A percentile compares a stretch with the other conserved stretches of the same genome.
These are phyloP conservation scores for Antedon mediterranea DNA, from an alignment of 53 echinoderm and acorn worm species.

Conservation along the genomic window DNA sequence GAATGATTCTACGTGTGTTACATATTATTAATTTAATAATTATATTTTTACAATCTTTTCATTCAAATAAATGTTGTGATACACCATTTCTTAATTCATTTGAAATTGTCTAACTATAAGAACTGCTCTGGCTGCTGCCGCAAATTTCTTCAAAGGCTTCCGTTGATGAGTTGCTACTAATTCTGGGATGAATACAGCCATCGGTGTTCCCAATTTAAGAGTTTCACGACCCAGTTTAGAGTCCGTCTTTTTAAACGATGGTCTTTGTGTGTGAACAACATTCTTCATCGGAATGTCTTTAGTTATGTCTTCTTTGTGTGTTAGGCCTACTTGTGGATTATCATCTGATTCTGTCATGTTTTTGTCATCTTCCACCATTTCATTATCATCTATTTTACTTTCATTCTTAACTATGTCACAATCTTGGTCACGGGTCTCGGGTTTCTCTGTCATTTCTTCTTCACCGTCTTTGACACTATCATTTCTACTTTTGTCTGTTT, in stretches of 20 bases:
- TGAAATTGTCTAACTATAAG: slow-evolving; percentile 31
- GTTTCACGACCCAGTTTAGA: neutral
- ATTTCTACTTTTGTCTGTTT: neutral
- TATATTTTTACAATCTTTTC: too few relatives aligned
- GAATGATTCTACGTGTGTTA: too few relatives aligned
- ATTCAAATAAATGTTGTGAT: too few relatives aligned
- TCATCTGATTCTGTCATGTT: too few relatives aligned
- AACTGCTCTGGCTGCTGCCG: slow-evolving; percentile 22
- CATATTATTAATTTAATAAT: too few relatives aligned
- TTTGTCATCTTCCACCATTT: neutral
- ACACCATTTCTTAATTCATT: neutral
- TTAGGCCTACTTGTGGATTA: too few relatives aligned
- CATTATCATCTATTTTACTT: too few relatives aligned
- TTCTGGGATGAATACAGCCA: slow-evolving; percentile 12
- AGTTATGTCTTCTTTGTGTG: too few relatives aligned
- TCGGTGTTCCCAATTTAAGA: slow-evolving; percentile 19
- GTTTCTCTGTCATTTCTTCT: neutral
- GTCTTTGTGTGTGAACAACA: neutral
- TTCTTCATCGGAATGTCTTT: neutral
- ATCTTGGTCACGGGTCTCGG: neutral
- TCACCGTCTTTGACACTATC: neutral
- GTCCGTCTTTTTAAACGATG: neutral
- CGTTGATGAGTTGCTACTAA: neutral
- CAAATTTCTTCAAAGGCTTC: slow-evolving; percentile 18
- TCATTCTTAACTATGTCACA: too few relatives aligned